A percentile compares a stretch with the other conserved stretches of the same genome.
These are phyloP conservation scores for Eurytoma californica DNA, from an alignment of 2,888 invertebrate species.

Conservation along the genomic window DNA sequence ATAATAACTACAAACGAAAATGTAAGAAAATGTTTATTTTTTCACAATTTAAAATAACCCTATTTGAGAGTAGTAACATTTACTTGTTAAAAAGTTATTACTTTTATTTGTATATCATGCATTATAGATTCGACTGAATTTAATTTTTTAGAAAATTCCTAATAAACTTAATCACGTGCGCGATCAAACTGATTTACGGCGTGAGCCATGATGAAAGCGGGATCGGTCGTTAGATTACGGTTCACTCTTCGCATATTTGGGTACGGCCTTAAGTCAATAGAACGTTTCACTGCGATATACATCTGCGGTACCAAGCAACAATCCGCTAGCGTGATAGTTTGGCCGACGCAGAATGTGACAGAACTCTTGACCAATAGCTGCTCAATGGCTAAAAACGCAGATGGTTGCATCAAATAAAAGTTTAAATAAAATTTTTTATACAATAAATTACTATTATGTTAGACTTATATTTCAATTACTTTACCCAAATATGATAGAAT, in stretches of 20 bases:
- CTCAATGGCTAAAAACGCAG: slow-evolving; percentile 84
- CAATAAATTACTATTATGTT: background rate
- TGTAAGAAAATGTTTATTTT: background rate
- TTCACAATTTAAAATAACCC: too few relatives aligned
- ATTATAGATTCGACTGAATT: too few relatives aligned
- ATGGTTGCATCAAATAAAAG: too few relatives aligned
- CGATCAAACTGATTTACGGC: slow-evolving; percentile 94
- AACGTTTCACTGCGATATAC: slow-evolving; percentile 95
- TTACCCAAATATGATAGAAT: background rate
- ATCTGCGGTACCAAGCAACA: slow-evolving; percentile 97
- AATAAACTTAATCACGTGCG: too few relatives aligned
- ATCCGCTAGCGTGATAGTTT: slow-evolving; percentile 95
- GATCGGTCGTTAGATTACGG: slow-evolving; percentile 89
- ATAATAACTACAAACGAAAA: slow-evolving; percentile 61
- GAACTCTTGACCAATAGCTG: slow-evolving; percentile 88
- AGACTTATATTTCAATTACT: background rate
- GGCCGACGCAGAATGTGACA: slow-evolving; percentile 95
- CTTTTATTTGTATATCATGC: too few relatives aligned
- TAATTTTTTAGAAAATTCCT: too few relatives aligned
- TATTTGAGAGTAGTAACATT: too few relatives aligned
- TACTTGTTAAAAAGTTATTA: too few relatives aligned
- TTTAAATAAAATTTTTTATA: too few relatives aligned
- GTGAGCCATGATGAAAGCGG: slow-evolving; percentile 93
- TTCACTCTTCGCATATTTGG: slow-evolving; percentile 93
- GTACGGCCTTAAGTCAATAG: slow-evolving; percentile 92